Base-by-base conservation (phyloP, 1,140 invertebrate species). In the Proales similis region DNA sequence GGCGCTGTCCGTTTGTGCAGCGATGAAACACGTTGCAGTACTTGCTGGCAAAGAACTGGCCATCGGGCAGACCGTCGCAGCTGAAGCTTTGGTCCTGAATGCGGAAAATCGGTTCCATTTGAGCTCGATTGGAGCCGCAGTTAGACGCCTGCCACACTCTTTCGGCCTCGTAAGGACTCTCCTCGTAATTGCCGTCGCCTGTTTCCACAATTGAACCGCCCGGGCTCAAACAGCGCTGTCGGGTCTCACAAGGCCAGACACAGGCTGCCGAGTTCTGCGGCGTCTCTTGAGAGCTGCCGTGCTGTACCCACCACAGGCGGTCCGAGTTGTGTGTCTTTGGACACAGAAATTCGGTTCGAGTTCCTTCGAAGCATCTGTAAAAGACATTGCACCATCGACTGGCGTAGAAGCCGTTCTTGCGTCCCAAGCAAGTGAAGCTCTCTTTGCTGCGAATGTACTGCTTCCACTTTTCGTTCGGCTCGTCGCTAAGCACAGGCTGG, bases 351-450 rank as follows among this genome's bases (percentile, higher is more conserved):
- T 47, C 45, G n/a, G 32, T 63, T 11, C 39, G 36, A 3, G 5
- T 27, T 4, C 61, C 61, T 26, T 27, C 26, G 43, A 38, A 48
- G 30, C 61, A 63, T 27, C 61, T 22, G 30, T 63, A 63, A 26
- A 63, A 63, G 4, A 63, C 61, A 26, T 63, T 63, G 17, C 61
- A 63, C 61, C 61, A 63, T 14, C 61, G 29, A 14, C 61, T 63
- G 1, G 45, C 61, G 22, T 63, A 63, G 11, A 63, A 63, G 0
- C 61, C 61, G 24, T 63, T 39, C 39, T 30, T 30, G 1, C 30
- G 26, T 5, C 29, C 29, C n/a, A 12, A n/a, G 30, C 61, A 63
- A 33, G n/a, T 38, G 26, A 63, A 63, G 14, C 22, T 17, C 20
- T 63, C 61, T 0, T 47, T 30, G 9, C 32, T 14, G 2, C 45